phyloP scores from a whole-genome alignment of 2,888 invertebrate genomes.

The Morinoia aosen region DNA sequence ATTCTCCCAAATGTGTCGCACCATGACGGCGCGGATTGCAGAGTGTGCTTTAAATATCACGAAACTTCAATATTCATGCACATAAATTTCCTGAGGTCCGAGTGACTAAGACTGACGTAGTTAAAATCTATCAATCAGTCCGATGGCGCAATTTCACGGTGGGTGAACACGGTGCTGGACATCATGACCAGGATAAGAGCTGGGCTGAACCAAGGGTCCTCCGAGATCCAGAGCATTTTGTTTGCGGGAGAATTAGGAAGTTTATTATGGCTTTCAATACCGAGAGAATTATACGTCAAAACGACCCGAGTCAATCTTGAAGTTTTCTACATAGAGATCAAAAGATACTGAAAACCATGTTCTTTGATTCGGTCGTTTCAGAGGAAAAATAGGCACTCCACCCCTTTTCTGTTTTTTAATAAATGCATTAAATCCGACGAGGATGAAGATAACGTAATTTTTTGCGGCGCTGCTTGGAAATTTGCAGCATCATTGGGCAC shows the following conservation, averaged over 20 bases:
- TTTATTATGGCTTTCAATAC: no score
- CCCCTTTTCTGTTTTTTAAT: neutral
- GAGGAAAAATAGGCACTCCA: neutral
- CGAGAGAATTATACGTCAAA: no score
- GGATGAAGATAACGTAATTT: neutral
- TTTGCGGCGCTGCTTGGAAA: neutral
- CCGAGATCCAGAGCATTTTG: neutral
- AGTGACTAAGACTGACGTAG: neutral
- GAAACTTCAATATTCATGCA: neutral
- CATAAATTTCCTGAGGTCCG: neutral
- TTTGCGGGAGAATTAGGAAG: neutral
- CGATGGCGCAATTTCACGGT: neutral
- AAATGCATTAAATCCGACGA: neutral
- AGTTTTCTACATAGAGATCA: neutral
- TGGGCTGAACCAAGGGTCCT: neutral
- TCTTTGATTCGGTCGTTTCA: neutral
- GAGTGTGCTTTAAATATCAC: neutral
- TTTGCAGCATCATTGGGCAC: neutral
- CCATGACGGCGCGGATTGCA: neutral
- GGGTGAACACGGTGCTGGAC: neutral
- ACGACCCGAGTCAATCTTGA: neutral
- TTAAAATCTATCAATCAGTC: neutral
- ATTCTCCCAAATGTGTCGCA: neutral
- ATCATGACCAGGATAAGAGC: neutral
- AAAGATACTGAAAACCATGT: neutral